Percentiles rank a stretch among this genome's conserved stretches.
phyloP scores from a whole-genome alignment of 2,888 invertebrate genomes.

The Azorinus chamasolen region DNA sequence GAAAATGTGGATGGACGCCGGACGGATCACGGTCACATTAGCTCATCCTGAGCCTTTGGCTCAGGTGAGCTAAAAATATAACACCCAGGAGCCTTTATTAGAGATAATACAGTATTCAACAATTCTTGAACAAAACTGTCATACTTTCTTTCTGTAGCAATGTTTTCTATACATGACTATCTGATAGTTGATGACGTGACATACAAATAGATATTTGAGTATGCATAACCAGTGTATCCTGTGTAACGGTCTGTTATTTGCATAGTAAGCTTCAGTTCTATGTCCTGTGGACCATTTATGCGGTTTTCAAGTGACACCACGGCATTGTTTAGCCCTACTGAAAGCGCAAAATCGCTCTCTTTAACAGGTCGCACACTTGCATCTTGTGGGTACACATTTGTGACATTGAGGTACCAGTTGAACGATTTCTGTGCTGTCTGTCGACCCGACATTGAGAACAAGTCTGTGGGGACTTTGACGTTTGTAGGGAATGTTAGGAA shows the following conservation, averaged over 20 bases:
- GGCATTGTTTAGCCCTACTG: constrained; percentile 86
- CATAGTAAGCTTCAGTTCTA: constrained; percentile 95
- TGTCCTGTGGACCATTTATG: constrained; percentile 95
- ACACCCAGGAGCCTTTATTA: no score
- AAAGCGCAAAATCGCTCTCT: constrained; percentile 85
- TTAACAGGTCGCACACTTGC: constrained; percentile 79
- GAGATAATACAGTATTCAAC: no score
- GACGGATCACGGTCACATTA: no score
- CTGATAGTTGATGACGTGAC: constrained; percentile 88
- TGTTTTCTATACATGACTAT: constrained; percentile 6
- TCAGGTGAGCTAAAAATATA: no score
- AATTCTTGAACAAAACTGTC: no score
- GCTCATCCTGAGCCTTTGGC: no score
- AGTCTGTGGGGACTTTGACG: constrained; percentile 88
- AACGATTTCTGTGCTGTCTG: constrained; percentile 90
- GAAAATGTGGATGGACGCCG: no score
- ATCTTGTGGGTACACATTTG: constrained; percentile 88
- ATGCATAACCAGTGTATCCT: constrained; percentile 92
- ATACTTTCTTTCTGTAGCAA: no score
- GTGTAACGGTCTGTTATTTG: constrained; percentile 88
- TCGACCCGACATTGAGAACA: constrained; percentile 96
- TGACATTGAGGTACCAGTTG: constrained; percentile 92
- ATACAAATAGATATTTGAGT: constrained; percentile 94
- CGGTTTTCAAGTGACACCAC: constrained; percentile 91
- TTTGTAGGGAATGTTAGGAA: constrained; percentile 95